Conservation (phyloP, 2,113 vertebrate genomes). For the Heterocephalus glaber region DNA sequence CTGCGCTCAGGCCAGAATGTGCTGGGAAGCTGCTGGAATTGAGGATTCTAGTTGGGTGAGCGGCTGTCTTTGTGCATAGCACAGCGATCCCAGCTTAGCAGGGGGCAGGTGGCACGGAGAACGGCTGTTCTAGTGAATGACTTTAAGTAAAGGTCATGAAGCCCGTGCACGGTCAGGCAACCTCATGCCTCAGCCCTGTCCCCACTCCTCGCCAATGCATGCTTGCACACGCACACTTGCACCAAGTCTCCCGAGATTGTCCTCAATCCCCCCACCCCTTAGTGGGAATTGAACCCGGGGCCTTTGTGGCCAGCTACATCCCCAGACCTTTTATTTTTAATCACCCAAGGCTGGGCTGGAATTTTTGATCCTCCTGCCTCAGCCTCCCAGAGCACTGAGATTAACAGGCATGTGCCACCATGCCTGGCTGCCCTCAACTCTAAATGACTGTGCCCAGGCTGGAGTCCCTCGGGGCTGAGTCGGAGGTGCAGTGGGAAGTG, state of each 20-base stretch:
- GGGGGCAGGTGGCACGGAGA: background rate
- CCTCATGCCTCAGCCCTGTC: background rate
- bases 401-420: background rate
- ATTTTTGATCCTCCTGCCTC: background rate
- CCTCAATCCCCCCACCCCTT: background rate
- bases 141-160: background rate
- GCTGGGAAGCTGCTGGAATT: background rate
- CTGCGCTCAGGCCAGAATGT: background rate
- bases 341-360: background rate
- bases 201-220: background rate
- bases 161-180: background rate
- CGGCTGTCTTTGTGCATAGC: too few relatives aligned
- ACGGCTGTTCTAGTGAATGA: background rate
- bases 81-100: background rate
- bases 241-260: background rate
- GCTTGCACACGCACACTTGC: rapidly evolving
- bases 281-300: background rate
- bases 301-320: background rate
- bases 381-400: background rate
- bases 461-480: background rate
- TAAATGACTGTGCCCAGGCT: background rate
- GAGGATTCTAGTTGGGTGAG: background rate
- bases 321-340: background rate
- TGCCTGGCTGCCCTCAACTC: background rate
- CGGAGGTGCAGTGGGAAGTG: background rate